Evolutionary conservation across 2,113 vertebrate genomes (phyloP).

Genomic region (Gavia stellata): DNA sequence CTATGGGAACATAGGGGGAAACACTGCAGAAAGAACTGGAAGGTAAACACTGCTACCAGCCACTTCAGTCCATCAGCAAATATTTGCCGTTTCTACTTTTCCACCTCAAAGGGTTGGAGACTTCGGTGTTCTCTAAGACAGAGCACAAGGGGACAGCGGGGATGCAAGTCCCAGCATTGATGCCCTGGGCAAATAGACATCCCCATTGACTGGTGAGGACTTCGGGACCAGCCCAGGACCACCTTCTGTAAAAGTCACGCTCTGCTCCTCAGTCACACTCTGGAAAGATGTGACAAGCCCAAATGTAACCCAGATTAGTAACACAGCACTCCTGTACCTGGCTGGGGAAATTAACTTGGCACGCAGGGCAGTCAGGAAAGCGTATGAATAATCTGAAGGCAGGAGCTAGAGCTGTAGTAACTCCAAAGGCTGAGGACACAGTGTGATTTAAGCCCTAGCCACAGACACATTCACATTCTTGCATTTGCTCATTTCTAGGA

Average conservation of each 20-base stretch:
- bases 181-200: background rate
- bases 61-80: background rate
- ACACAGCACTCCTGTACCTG: background rate
- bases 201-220: background rate
- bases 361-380: background rate
- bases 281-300: background rate
- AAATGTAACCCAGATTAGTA: background rate
- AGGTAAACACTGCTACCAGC: background rate
- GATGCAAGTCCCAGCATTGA: background rate
- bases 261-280: background rate
- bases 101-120: background rate
- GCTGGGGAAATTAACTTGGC: background rate
- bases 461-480: background rate
- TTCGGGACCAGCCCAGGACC: background rate
- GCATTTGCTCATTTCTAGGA: constrained; percentile 22
- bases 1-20: background rate
- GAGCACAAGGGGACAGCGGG: background rate
- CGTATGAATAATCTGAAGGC: background rate
- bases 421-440: background rate
- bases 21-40: background rate
- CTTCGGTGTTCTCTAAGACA: background rate
- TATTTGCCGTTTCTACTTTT: background rate
- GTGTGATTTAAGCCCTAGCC: background rate
- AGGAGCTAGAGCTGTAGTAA: background rate
- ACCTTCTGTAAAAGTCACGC: background rate